Conservation (phyloP, 1,140 invertebrate species). For the Pollicipes pollicipes region DNA sequence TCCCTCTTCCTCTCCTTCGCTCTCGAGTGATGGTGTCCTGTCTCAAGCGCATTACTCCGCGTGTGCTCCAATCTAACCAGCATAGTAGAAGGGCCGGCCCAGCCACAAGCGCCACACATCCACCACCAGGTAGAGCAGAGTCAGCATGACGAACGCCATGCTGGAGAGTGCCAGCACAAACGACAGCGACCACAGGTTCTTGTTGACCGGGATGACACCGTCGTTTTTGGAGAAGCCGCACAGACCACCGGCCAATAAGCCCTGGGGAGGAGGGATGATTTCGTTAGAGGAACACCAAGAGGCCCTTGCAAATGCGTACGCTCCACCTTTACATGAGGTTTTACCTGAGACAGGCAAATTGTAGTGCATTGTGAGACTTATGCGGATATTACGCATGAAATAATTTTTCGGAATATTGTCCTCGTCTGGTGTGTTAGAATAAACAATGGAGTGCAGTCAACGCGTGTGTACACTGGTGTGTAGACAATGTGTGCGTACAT, state of each 20-base stretch:
- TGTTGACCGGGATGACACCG: slow-evolving; percentile 39
- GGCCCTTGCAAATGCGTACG: no score
- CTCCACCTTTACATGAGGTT: no score
- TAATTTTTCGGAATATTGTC: no score
- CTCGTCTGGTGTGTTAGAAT: no score
- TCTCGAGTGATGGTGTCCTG: background rate
- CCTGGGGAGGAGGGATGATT: slow-evolving; percentile 13
- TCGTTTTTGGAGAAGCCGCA: slow-evolving; percentile 30
- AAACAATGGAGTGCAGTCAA: no score
- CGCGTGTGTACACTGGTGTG: no score
- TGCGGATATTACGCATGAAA: no score
- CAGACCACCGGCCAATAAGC: slow-evolving; percentile 28
- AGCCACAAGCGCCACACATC: slow-evolving; percentile 34
- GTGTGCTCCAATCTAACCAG: slow-evolving; percentile 19
- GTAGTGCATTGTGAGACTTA: no score
- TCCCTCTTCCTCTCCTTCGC: background rate
- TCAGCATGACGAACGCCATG: slow-evolving; percentile 32
- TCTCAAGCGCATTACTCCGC: background rate
- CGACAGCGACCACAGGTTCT: slow-evolving; percentile 42
- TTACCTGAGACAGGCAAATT: no score
- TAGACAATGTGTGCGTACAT: no score
- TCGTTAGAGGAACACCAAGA: no score
- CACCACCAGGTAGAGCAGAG: slow-evolving; percentile 31
- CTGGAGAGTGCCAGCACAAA: slow-evolving; percentile 33
- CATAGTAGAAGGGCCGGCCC: slow-evolving; percentile 35